Conservation (phyloP, 2,888 invertebrate genomes). For the Steinernema carpocapsae region DNA sequence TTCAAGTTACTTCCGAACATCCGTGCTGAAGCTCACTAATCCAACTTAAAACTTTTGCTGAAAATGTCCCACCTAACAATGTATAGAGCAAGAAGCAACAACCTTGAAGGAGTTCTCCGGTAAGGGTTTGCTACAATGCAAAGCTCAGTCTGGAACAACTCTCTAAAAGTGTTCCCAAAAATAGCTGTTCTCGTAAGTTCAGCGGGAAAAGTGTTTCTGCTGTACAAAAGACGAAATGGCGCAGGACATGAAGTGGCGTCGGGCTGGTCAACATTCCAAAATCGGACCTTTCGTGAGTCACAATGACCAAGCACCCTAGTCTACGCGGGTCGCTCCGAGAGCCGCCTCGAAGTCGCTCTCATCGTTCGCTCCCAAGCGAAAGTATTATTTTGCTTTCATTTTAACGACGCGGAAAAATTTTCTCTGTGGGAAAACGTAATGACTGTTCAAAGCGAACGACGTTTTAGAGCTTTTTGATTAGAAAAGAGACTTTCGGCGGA, state of each 20-base stretch:
- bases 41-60: no score
- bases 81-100: no score
- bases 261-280: slow-evolving; percentile 2
- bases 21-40: no score
- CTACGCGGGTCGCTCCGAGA: background rate
- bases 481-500: background rate
- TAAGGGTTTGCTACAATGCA: no score
- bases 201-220: background rate
- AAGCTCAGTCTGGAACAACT: no score
- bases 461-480: background rate
- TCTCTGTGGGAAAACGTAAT: slow-evolving; percentile 1
- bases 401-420: background rate
- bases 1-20: no score
- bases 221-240: background rate
- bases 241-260: background rate
- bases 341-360: slow-evolving; percentile 10
- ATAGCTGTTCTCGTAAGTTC: no score
- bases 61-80: no score
- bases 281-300: slow-evolving; percentile 12
- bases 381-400: slow-evolving; percentile 25
- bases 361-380: background rate
- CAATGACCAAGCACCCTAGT: background rate
- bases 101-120: no score
- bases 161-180: no score
- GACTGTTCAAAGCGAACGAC: slow-evolving; percentile 15